A percentile compares a stretch with the other conserved stretches of the same genome.
Conservation (phyloP, 2,888 invertebrate genomes). For the Adelphocoris suturalis region DNA sequence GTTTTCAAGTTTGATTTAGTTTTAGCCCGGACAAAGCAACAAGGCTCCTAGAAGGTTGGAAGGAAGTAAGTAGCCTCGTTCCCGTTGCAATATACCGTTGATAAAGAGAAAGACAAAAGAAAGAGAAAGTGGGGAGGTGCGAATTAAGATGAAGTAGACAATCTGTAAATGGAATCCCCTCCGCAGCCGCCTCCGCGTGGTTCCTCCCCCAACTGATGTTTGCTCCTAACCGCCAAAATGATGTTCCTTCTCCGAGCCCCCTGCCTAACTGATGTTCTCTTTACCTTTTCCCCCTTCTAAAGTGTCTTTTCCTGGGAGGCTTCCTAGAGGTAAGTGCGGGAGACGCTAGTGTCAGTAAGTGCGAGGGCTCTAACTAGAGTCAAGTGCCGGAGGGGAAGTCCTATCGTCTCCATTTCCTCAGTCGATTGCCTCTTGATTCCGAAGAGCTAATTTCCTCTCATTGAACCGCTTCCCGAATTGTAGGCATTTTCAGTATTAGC, state of each 20-base stretch:
- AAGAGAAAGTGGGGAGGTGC: conserved; percentile 55
- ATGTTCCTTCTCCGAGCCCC: background rate
- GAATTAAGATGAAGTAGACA: conserved; percentile 70
- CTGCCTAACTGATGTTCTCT: conserved; percentile 1
- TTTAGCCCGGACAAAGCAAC: conserved; percentile 10
- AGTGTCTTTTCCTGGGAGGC: background rate
- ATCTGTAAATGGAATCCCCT: conserved; percentile 71
- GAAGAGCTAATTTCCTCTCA: no score
- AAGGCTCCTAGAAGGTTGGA: background rate
- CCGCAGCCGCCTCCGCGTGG: conserved; percentile 3
- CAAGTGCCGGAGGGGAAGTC: background rate
- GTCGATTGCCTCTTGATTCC: background rate
- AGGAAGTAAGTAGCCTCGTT: conserved; percentile 68
- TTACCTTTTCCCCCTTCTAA: background rate
- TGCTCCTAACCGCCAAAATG: conserved; percentile 38
- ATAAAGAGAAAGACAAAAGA: conserved; percentile 51
- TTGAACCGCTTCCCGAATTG: background rate
- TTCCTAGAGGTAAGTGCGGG: background rate
- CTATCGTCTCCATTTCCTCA: background rate
- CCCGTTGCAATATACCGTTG: conserved; percentile 47
- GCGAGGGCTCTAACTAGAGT: background rate
- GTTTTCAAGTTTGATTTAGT: conserved; percentile 14
- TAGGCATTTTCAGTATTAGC: no score
- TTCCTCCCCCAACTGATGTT: conserved; percentile 38
- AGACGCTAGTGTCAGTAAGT: background rate